Conservation (phyloP, 2,113 vertebrate species). For the Morone chrysops region DNA sequence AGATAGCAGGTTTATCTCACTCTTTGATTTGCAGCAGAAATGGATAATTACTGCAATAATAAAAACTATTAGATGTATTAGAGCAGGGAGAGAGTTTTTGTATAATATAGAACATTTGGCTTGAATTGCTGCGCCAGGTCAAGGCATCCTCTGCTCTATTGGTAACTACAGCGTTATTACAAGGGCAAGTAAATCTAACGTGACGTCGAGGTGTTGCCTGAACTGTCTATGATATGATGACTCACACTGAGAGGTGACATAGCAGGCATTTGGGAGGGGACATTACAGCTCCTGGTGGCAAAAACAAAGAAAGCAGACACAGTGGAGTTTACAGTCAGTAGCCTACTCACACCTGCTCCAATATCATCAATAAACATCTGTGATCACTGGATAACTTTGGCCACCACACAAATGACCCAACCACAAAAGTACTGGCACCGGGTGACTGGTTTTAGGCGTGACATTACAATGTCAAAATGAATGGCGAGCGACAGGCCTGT, state of each 20-base stretch:
- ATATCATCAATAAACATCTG: background rate
- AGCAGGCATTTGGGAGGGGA: constrained; percentile 37
- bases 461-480: background rate
- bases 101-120: background rate
- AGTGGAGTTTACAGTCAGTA: background rate
- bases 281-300: constrained; percentile 23
- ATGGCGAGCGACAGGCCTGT: background rate
- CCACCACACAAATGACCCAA: background rate
- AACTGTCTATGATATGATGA: constrained; percentile 48
- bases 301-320: constrained; percentile 19
- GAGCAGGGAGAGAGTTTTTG: background rate
- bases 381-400: background rate
- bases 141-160: background rate
- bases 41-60: background rate
- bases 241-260: constrained; percentile 50
- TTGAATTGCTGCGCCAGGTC: constrained; percentile 10
- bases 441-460: background rate
- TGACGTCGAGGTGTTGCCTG: constrained; percentile 48
- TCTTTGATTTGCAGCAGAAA: background rate
- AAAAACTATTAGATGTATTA: background rate
- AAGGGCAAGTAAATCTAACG: constrained; percentile 29
- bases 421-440: background rate
- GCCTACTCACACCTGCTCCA: background rate
- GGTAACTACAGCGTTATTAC: constrained; percentile 27
- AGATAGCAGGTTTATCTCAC: background rate